phyloP scores from a whole-genome alignment of 23 tunicate genomes.

The Aplidium turbinatum region DNA sequence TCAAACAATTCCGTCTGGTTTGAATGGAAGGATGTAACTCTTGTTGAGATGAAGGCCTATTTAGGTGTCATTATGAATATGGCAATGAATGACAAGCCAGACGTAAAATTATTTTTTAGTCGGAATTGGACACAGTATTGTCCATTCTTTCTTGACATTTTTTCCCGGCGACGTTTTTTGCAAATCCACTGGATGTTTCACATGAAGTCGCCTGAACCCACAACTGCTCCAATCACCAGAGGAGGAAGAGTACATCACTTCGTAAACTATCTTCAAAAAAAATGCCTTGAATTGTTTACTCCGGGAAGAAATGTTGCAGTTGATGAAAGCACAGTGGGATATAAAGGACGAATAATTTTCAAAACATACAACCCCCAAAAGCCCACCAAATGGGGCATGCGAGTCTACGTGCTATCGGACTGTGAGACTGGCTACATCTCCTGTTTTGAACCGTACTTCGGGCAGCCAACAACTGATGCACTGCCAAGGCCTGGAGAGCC shows the following conservation, averaged over 20 bases:
- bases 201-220: conserved; percentile 3
- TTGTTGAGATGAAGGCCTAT: conserved; percentile 15
- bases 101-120: conserved; percentile 1
- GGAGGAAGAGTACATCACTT: conserved; percentile 3
- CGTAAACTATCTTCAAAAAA: conserved; percentile 4
- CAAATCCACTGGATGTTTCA: conserved; percentile 15
- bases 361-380: conserved; percentile 34
- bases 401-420: conserved; percentile 14
- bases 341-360: conserved; percentile 18
- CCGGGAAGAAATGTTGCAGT: conserved; percentile 28
- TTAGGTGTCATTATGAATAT: conserved; percentile 1
- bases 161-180: conserved; percentile 18
- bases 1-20: conserved; percentile 18
- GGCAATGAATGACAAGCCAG: too few relatives aligned
- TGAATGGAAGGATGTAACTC: conserved; percentile 4
- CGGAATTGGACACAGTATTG: background rate
- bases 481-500: background rate
- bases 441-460: conserved; percentile 2
- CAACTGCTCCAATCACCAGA: conserved; percentile 23
- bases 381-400: conserved; percentile 30
- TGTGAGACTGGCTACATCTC: conserved; percentile 22
- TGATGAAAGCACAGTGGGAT: conserved; percentile 21
- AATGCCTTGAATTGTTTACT: conserved; percentile 11
- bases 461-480: conserved; percentile 6
- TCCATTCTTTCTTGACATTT: background rate